Evolutionary conservation across 2,113 vertebrate species (phyloP), one percentile per base, ranked within the genome.

Genomic region (Lepus americanus): DNA sequence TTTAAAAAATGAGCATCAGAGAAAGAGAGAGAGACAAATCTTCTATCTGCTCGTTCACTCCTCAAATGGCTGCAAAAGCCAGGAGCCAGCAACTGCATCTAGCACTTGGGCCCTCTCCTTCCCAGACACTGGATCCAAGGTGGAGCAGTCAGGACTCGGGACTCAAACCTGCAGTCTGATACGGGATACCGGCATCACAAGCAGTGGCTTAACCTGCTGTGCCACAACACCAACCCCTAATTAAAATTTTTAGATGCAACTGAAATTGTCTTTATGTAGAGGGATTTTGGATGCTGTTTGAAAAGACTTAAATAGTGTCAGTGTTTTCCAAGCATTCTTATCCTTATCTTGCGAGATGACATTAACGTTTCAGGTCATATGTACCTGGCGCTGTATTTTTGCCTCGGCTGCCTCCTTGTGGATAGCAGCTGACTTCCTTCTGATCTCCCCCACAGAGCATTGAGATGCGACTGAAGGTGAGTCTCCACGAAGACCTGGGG

Each of bases 401-500:
- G 27, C 5, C 27, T 61, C n/a, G 1, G 4, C 63, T 77, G 64
- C 7, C 33, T 64, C 8, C 1, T 1, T 64, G 3, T 33, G 84
- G 63, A 8, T n/a, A 33, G 76, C 61, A 44, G 10, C 23, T 23
- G 86, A 0, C 66, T 94, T 53, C 55, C 17, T 39, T 51, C 89
- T 55, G 49, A 69, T 95, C 96, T 13, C 69, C 88, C 22, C 1
- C 55, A 90, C 97, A 99, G 99, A 99, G 98, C 97, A 99, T 99
- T 49, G 99, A 99, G 98, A 99, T 99, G 96, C 98, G 99, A 64
- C 98, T 99, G 89, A 99, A 99, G 97, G 99, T 99, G 36, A 98
- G 97, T 77, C 98, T 99, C 23, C 99, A 99, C 0, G 99, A 99
- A 69, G 99, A 99, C 96, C 97, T 99, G 2, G 99, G 99, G 10